Conservation (phyloP, 2,113 vertebrate genomes). For the Arothron firmamentum region DNA sequence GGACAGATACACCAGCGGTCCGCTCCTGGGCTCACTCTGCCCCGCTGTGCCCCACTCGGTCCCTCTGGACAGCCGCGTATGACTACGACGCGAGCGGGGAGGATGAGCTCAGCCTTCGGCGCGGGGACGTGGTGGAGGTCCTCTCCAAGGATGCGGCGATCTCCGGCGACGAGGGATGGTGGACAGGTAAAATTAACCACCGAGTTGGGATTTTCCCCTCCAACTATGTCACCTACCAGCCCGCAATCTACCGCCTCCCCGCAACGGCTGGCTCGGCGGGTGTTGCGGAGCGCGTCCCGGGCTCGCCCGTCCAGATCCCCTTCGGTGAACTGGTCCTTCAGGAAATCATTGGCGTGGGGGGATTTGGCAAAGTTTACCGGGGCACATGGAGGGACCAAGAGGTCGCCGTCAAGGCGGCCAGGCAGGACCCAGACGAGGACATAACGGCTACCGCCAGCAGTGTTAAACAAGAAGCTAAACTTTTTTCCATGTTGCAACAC, state of each 20-base stretch:
- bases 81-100: constrained; percentile 86
- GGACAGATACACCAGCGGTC: constrained; percentile 64
- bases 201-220: constrained; percentile 86
- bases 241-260: constrained; percentile 67
- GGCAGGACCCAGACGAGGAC: constrained; percentile 91
- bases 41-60: constrained; percentile 69
- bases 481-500: constrained; percentile 89
- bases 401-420: constrained; percentile 91
- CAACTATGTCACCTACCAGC: constrained; percentile 83
- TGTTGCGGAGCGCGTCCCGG: constrained; percentile 59
- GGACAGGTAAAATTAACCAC: constrained; percentile 85
- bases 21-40: constrained; percentile 78
- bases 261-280: constrained; percentile 47
- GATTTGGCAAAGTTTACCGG: constrained; percentile 92
- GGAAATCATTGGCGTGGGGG: constrained; percentile 93
- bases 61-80: constrained; percentile 84
- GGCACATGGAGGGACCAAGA: constrained; percentile 88
- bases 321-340: constrained; percentile 84
- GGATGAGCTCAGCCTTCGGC: constrained; percentile 84
- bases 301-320: constrained; percentile 79
- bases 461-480: constrained; percentile 87
- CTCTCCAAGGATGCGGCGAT: constrained; percentile 85
- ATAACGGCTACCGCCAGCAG: constrained; percentile 85
- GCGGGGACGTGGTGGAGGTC: constrained; percentile 84
- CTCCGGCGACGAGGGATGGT: constrained; percentile 88